phyloP scores from a whole-genome alignment of 2,113 vertebrate genomes.

The Enhydra lutris region DNA sequence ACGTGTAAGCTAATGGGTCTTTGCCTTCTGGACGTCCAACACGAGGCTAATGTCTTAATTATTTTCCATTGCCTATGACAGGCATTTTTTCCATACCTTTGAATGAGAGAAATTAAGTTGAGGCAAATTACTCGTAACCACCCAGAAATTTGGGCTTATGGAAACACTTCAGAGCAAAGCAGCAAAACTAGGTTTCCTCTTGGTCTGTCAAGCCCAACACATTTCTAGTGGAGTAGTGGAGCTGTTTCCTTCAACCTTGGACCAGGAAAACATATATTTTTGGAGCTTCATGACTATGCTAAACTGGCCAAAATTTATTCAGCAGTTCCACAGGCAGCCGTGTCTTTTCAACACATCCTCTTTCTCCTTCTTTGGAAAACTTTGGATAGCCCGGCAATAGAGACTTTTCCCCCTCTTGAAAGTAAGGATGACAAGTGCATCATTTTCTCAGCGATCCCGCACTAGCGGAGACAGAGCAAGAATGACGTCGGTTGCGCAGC shows the following conservation, averaged over 20 bases:
- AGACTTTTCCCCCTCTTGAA: not conserved
- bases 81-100: slow-evolving; percentile 29
- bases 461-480: not conserved
- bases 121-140: slow-evolving; percentile 57
- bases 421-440: not conserved
- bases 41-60: slow-evolving; percentile 52
- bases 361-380: slow-evolving; percentile 10
- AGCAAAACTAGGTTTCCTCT: not conserved
- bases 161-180: slow-evolving; percentile 57
- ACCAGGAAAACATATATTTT: not conserved
- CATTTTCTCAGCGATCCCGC: slow-evolving; percentile 2
- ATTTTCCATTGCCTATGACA: slow-evolving; percentile 58
- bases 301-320: slow-evolving; percentile 37
- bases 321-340: not conserved
- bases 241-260: not conserved
- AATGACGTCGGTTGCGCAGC: not conserved
- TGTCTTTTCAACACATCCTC: slow-evolving; percentile 19
- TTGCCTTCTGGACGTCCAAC: not conserved
- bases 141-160: slow-evolving; percentile 47
- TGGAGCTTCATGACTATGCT: not conserved
- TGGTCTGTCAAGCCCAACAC: slow-evolving; percentile 32
- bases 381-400: not conserved
- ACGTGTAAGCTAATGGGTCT: slow-evolving; percentile 13
- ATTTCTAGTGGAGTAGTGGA: not conserved
- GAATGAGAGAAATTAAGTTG: slow-evolving; percentile 54